These are phyloP conservation scores for Augiades crinisus DNA, from an alignment of 2,888 invertebrate genomes.

Conservation along the genomic window DNA sequence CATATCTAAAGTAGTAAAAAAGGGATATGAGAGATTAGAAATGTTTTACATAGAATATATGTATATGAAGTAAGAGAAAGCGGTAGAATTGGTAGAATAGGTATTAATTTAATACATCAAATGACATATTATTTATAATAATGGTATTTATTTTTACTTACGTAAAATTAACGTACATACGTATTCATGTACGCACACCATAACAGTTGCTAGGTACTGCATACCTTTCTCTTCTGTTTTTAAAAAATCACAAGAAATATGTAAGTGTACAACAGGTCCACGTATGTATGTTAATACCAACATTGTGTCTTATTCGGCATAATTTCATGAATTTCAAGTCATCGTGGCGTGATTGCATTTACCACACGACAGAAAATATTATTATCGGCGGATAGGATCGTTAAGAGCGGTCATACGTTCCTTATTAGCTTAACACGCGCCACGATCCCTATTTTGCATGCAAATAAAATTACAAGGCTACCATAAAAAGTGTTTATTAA, in stretches of 20 bases:
- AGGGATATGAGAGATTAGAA: too few species aligned
- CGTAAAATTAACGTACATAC: too few species aligned
- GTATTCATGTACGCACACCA: too few species aligned
- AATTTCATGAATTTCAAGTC: conserved; percentile 36
- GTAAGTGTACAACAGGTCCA: not conserved
- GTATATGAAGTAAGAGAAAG: too few species aligned
- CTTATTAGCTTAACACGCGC: conserved; percentile 75
- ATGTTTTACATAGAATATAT: too few species aligned
- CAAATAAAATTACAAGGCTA: conserved; percentile 72
- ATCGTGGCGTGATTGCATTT: conserved; percentile 56
- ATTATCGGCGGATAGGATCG: conserved; percentile 52
- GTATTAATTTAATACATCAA: too few species aligned
- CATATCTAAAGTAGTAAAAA: too few species aligned
- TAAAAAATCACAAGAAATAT: conserved; percentile 17
- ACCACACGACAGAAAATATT: conserved; percentile 56
- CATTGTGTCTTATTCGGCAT: conserved; percentile 30
- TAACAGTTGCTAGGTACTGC: not conserved
- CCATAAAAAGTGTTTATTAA: conserved; percentile 77
- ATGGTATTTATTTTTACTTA: too few species aligned
- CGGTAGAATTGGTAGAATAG: too few species aligned
- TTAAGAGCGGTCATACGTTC: conserved; percentile 65
- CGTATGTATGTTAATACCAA: conserved; percentile 5
- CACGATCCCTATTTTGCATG: conserved; percentile 67
- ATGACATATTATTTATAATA: too few species aligned
- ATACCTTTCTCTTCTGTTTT: not conserved